Evolutionary conservation across 2,113 vertebrate genomes (phyloP).

Genomic region (Acinonyx jubatus): DNA sequence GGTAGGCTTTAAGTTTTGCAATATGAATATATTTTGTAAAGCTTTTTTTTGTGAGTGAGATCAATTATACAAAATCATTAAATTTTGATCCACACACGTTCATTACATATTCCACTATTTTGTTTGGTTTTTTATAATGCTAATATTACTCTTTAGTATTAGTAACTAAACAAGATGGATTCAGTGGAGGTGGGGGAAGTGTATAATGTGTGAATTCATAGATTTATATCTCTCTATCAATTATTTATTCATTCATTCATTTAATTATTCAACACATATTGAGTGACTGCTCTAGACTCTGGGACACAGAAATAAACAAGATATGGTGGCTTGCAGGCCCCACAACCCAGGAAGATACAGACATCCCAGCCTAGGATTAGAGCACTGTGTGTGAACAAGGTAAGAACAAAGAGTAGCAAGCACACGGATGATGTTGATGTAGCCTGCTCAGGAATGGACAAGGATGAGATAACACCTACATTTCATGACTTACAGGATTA

Average conservation of each 20-base stretch:
- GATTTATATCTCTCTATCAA: background rate
- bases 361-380: background rate
- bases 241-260: background rate
- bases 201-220: background rate
- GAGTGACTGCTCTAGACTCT: background rate
- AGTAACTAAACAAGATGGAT: background rate
- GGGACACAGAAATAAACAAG: background rate
- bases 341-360: background rate
- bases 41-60: background rate
- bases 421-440: background rate
- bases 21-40: background rate
- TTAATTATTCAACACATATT: background rate
- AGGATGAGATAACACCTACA: background rate
- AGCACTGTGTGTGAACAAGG: background rate
- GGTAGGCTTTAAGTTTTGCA: conserved; percentile 6
- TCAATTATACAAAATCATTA: background rate
- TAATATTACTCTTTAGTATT: background rate
- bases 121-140: background rate
- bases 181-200: background rate
- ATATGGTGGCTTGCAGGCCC: background rate
- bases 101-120: background rate
- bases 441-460: background rate
- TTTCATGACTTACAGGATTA: background rate
- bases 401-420: background rate
- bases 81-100: background rate